Evolutionary conservation across 2,797 vertebrate genomes (phyloP), one percentile per base, ranked within the genome.

Genomic region (Poeciliopsis turneri): DNA sequence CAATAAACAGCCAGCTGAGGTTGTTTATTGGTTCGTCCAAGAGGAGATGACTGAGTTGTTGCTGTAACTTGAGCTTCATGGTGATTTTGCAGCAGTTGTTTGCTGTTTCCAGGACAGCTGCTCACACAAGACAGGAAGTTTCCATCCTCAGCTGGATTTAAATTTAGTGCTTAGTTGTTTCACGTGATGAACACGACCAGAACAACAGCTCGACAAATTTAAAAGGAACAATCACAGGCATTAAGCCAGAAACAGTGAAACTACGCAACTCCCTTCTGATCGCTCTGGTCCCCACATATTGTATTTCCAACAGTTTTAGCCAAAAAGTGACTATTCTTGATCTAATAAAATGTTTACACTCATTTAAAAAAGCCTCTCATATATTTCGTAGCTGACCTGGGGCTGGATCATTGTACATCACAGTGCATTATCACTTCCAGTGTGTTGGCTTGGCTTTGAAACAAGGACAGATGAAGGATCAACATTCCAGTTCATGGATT

Each of bases 101-200:
- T 74, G 66, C 81, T 79, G 79, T 82, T 86, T 78, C 76, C 69
- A 88, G 36, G 41, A 74, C 87, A 90, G 84, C 87, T 88, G 89
- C 79, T 68, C 77, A 46, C 59, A 66, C 83, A 20, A 5, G 2
- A 61, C 75, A 64, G 76, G 77, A 0, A 66, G 78, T 83, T 83
- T 87, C 84, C 74, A 82, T 72, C 80, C 45, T 77, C 72, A 70
- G 51, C 30, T 45, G 53, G 61, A 64, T 66, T 79, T 87, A 78
- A 80, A 79, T 84, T 82, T 85, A 86, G 78, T 46, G 46, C 49
- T 57, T 64, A 78, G 84, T 84, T 74, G 85, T 81, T 83, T 76
- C 59, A 82, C 78, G 69, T 69, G 78, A 41, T 70, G 41, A 77
- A 80, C 59, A 41, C 16, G 39, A 41, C 4, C 45, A 64, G 43